Base-by-base conservation (phyloP, 2,888 invertebrate genomes). In the Brachypterus glaber region DNA sequence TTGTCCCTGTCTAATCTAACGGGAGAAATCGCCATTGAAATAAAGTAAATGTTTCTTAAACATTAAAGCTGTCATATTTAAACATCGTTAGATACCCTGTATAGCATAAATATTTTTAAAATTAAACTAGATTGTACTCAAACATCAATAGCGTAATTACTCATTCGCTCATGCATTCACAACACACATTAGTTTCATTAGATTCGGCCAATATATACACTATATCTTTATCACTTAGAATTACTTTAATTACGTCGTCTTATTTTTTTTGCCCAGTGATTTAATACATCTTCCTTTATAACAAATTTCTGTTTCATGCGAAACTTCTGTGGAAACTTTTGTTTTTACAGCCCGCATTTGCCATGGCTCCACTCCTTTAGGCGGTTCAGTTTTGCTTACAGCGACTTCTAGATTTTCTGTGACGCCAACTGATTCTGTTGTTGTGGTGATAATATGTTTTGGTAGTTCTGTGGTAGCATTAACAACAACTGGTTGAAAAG, bases 241-340 rank as follows among this genome's bases (percentile, higher is more conserved):
- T 7, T 33, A 18, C 17, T 17, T 11, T 18, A 17, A 16, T 26
- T 29, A 39, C 39, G 12, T 33, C 32, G 25, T 33, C 24, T 43
- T 50, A 12, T 40, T 41, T 40, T 57, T 54, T 41, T 50, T 55
- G 25, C 60, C 57, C 36, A 52, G 57, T 17, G 69, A 68, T 67
- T 87, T 87, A 45, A 88, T 77, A 62, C 89, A 89, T 56, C 81
- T 79, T 9, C 89, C 89, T 58, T 83, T 77, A 62, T 82, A 89
- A 58, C 89, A 89, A 45, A 89, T 89, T 67, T 88, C 88, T 21
- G 88, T 88, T 73, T 88, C 86, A 50, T 87, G 82, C 9, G 86
- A 83, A 29, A 85, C 71, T 62, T 84, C 84, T 13, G 86, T 86
- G 2, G 84, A 83, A 55, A 82, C 84, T 2, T 85, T 83, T 1